Conservation (phyloP, 1,140 invertebrate species). For the Magallana ariakensis region DNA sequence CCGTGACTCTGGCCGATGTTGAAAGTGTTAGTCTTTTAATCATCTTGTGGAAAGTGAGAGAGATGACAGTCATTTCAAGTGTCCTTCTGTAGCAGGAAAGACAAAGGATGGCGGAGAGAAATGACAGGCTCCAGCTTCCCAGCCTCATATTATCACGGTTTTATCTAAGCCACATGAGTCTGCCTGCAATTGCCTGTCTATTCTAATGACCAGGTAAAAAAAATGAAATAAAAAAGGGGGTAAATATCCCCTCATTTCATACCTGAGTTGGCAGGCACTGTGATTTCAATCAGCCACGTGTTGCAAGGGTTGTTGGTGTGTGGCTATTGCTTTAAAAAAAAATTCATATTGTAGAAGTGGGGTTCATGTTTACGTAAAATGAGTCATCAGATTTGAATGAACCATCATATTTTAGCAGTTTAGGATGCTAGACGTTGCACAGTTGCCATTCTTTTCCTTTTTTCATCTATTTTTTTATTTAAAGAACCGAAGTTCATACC, state of each 20-base stretch:
- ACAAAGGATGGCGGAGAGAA: constrained; percentile 23
- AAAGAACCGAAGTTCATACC: too few species aligned
- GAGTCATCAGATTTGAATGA: constrained; percentile 1
- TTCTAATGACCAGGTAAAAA: constrained; percentile 36
- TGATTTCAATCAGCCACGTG: constrained; percentile 35
- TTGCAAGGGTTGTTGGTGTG: constrained; percentile 17
- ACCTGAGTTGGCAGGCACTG: constrained; percentile 28
- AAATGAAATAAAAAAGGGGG: background rate
- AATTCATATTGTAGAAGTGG: background rate
- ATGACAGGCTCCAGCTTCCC: background rate
- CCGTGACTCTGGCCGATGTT: background rate
- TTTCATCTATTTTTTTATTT: too few species aligned
- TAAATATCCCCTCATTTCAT: constrained; percentile 24
- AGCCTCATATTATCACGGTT: constrained; percentile 19
- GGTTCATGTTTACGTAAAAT: background rate
- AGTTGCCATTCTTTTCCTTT: too few species aligned
- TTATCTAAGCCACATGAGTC: constrained; percentile 24
- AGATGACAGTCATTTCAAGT: constrained; percentile 31
- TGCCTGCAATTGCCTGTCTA: background rate
- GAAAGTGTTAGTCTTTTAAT: background rate
- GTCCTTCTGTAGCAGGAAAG: background rate
- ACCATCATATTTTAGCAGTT: background rate
- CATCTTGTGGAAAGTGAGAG: constrained; percentile 6
- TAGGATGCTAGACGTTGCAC: too few species aligned
- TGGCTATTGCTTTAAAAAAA: background rate